Percentiles rank a stretch among this genome's conserved stretches.
Evolutionary conservation across 2,113 vertebrate genomes (phyloP).

Genomic region (Mugil cephalus): DNA sequence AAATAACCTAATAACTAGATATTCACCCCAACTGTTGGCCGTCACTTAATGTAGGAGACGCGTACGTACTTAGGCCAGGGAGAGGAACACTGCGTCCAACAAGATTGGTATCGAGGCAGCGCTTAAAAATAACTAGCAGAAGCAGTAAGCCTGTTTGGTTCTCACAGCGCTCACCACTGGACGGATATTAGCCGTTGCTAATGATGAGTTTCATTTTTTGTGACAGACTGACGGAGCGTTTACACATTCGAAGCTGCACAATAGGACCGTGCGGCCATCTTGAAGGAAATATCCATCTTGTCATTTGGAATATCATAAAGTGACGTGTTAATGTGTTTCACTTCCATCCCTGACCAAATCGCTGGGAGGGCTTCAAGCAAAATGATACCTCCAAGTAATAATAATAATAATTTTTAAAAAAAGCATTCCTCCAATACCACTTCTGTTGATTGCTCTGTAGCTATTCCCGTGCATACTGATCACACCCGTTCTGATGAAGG

Average conservation of each 20-base stretch:
- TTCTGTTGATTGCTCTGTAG: background rate
- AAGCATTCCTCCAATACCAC: conserved; percentile 1
- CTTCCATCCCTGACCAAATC: conserved; percentile 12
- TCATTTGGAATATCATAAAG: conserved; percentile 37
- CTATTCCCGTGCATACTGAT: conserved; percentile 34
- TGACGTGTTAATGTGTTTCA: conserved; percentile 9
- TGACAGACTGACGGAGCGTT: conserved; percentile 57
- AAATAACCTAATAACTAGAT: no score
- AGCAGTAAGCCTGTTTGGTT: conserved; percentile 1
- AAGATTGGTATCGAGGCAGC: background rate
- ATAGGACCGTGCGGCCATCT: conserved; percentile 11
- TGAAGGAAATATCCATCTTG: conserved; percentile 35
- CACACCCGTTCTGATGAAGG: conserved; percentile 35
- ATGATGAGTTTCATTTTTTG: conserved; percentile 65
- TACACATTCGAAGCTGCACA: conserved; percentile 35
- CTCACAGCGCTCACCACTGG: conserved; percentile 40
- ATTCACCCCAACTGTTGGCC: no score
- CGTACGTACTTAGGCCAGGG: no score
- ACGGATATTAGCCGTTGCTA: conserved; percentile 38
- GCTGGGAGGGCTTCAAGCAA: background rate
- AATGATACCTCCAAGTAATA: conserved; percentile 10
- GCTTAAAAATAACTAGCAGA: conserved; percentile 19
- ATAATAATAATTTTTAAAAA: no score
- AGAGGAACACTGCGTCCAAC: background rate
- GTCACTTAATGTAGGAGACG: no score